Evolutionary conservation across 2,888 invertebrate genomes (phyloP).

Genomic region (Scrobipalpa atriplicella): DNA sequence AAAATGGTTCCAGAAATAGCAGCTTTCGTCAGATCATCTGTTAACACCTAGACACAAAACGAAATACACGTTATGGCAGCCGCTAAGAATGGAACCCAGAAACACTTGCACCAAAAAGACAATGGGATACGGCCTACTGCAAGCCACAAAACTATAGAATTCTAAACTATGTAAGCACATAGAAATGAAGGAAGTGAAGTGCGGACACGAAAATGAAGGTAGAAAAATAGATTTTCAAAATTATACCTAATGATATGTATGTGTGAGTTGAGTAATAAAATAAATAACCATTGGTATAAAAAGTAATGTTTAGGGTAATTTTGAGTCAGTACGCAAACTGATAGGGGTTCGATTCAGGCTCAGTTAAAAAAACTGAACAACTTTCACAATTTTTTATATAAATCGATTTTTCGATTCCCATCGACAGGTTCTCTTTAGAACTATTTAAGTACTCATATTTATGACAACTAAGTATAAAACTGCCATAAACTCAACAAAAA

Average conservation of each 20-base stretch:
- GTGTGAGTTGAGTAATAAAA: too few relatives aligned
- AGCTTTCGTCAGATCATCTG: not conserved
- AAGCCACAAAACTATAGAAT: constrained; percentile 27
- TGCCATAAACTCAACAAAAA: not conserved
- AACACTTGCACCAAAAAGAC: constrained; percentile 24
- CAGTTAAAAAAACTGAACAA: not conserved
- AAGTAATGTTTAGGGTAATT: too few relatives aligned
- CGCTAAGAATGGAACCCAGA: constrained; percentile 28
- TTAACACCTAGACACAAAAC: constrained; percentile 28
- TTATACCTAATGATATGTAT: too few relatives aligned
- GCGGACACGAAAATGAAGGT: not conserved
- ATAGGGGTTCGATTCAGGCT: too few relatives aligned
- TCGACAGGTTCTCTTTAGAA: too few relatives aligned
- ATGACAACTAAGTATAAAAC: too few relatives aligned
- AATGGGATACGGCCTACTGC: constrained; percentile 28
- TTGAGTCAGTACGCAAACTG: too few relatives aligned
- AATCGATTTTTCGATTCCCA: too few relatives aligned
- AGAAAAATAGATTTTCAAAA: not conserved
- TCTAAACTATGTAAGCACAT: not conserved
- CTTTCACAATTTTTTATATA: too few relatives aligned
- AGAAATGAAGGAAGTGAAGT: not conserved
- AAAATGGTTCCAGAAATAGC: not conserved
- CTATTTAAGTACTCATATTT: too few relatives aligned
- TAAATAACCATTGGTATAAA: too few relatives aligned
- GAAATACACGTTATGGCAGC: not conserved